Base-by-base conservation (phyloP, 2,888 invertebrate genomes). In the Eupithecia vulgata region DNA sequence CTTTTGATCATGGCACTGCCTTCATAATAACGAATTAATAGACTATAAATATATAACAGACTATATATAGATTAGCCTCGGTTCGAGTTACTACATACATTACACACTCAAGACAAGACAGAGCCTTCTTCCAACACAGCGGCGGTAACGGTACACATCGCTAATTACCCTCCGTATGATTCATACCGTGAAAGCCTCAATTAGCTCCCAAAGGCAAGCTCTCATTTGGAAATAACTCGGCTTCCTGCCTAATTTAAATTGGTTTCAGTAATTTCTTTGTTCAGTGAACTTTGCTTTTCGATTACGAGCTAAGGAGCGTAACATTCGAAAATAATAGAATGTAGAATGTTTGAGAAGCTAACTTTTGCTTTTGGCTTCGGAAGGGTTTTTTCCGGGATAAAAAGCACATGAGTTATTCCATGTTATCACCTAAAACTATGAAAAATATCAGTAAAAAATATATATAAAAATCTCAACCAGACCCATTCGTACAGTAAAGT, bases 141-240 rank as follows among this genome's bases (percentile, higher is more conserved):
- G 21, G 21, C 69, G 21, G 42, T 68, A 72, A 75, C 78, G 70
- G 74, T 76, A 74, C 76, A 68, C 69, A 73, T 69, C 70, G 82
- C 75, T 82, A 84, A 85, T 85, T 83, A 79, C 40, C 45, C 40
- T 61, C 34, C 69, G 76, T 37, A 61, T 74, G 40, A 71, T 74
- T 80, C 81, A 79, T 59, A 59, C 35, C 77, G 81, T 79, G 84
- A 83, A 85, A 86, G 71, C 73, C 69, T 65, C 77, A 82, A 81
- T 85, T 83, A 82, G 75, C 78, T 71, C 74, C 75, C 70, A 77
- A 72, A 74, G 52, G 61, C 37, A 67, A 67, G 67, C 68, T 68
- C 75, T 71, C 68, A 73, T 76, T 76, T 71, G 59, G 71, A 71
- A 73, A 71, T 74, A 71, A 40, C 68, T 69, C 65, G 30, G 65